phyloP scores from a whole-genome alignment of 2,797 vertebrate species.

The Malacoraja senta region DNA sequence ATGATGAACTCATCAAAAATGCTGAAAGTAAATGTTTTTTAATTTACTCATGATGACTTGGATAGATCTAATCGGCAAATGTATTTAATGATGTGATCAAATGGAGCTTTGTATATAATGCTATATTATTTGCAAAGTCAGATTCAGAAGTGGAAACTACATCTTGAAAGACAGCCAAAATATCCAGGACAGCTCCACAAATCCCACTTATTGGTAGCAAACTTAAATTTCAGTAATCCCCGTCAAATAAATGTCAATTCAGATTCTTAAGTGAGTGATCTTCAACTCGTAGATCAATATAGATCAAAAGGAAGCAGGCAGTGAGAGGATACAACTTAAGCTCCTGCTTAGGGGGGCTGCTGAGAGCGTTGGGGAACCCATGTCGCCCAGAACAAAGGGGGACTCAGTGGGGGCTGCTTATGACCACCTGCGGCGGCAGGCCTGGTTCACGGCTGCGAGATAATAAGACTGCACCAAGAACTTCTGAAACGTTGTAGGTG shows the following conservation, averaged over 20 bases:
- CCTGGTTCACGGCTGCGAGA: no score
- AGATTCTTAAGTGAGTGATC: not conserved
- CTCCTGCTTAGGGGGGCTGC: no score
- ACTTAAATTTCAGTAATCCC: not conserved
- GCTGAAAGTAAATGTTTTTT: not conserved
- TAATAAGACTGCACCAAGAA: no score
- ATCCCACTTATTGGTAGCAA: not conserved
- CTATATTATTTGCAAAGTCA: not conserved
- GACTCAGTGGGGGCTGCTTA: no score
- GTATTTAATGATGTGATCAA: not conserved
- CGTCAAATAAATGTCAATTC: not conserved
- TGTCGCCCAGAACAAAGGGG: no score
- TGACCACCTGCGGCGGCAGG: no score
- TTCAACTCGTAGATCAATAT: not conserved
- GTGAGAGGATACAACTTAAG: no score
- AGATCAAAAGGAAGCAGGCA: no score
- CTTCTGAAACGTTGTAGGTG: no score
- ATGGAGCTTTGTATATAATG: not conserved
- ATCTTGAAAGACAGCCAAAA: not conserved
- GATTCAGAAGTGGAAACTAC: not conserved
- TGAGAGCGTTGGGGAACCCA: no score
- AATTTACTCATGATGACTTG: not conserved
- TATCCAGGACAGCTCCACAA: not conserved
- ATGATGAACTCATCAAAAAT: not conserved
- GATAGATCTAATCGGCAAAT: not conserved